Evolutionary conservation across 2,113 vertebrate species (phyloP).

Genomic region (Cyanocitta stelleri): DNA sequence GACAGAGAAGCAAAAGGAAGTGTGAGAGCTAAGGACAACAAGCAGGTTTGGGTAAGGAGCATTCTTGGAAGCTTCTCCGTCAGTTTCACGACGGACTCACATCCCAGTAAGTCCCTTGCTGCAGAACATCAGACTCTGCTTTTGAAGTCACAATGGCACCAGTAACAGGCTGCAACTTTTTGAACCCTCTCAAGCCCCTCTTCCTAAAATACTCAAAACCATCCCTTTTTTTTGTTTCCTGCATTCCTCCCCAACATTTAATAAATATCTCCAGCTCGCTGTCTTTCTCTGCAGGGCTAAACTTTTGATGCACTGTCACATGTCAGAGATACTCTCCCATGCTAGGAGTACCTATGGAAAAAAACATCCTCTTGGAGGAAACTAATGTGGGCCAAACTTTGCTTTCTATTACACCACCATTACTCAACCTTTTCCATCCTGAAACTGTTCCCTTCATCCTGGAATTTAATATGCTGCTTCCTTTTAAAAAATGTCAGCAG

Average conservation of each 20-base stretch:
- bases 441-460: constrained; percentile 2
- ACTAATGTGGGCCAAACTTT: constrained; percentile 5
- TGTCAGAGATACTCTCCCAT: neutral
- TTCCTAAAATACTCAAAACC: neutral
- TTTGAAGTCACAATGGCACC: neutral
- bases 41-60: neutral
- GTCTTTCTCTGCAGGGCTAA: neutral
- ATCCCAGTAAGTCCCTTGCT: neutral
- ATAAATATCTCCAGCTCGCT: neutral
- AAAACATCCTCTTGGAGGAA: neutral
- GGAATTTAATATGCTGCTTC: neutral
- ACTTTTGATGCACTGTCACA: neutral
- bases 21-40: neutral
- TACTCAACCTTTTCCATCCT: constrained; percentile 37
- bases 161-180: neutral
- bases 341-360: neutral
- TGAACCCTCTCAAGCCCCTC: neutral
- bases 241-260: neutral
- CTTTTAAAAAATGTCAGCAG: neutral
- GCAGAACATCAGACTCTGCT: neutral
- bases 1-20: neutral
- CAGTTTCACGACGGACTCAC: neutral
- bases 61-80: neutral
- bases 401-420: constrained; percentile 40
- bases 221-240: neutral